Evolutionary conservation across 1,140 invertebrate genomes (phyloP).

Genomic region (Triops cancriformis): DNA sequence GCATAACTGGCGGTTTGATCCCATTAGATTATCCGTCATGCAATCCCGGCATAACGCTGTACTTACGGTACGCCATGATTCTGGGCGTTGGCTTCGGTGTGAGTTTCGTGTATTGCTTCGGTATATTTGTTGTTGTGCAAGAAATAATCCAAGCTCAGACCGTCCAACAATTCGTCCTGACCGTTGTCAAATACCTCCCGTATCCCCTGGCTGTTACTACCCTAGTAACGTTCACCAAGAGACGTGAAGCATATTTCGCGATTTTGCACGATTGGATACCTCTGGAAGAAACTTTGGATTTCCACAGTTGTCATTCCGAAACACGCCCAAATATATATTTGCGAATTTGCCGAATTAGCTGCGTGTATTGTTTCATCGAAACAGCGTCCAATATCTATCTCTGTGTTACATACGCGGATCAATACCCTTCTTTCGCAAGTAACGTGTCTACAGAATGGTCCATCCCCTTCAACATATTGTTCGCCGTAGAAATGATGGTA

Average conservation of each 20-base stretch:
- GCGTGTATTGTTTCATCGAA: neutral
- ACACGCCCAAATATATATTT: neutral
- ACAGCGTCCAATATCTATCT: neutral
- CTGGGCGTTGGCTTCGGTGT: neutral
- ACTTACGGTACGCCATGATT: neutral
- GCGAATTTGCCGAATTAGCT: neutral
- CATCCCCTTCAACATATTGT: neutral
- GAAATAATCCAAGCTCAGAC: neutral
- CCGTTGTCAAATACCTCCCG: neutral
- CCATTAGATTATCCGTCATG: neutral
- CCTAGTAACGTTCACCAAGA: neutral
- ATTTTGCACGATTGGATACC: neutral
- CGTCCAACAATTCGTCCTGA: neutral
- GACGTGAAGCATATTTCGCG: neutral
- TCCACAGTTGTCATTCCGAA: neutral
- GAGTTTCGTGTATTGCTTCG: neutral
- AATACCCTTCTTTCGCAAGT: neutral
- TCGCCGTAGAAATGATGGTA: neutral
- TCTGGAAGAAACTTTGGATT: neutral
- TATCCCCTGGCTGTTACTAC: neutral
- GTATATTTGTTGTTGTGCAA: neutral
- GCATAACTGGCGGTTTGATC: neutral
- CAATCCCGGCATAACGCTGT: neutral
- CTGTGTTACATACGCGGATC: neutral
- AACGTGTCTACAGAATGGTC: neutral